These are phyloP conservation scores for Yoshiicerus persimilis DNA, from an alignment of 1,140 invertebrate genomes.

Conservation along the genomic window DNA sequence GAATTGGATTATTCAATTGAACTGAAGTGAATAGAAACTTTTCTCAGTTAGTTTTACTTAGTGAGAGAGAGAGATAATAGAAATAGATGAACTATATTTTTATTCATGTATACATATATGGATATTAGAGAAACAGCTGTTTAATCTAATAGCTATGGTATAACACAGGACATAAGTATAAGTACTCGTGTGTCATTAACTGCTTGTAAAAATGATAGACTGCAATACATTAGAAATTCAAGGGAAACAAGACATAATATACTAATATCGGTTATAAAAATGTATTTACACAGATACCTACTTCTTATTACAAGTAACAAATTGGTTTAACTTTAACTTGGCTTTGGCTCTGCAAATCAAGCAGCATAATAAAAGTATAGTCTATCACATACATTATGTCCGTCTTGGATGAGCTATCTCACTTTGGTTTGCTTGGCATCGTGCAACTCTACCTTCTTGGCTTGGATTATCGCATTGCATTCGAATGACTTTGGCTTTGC, in stretches of 20 bases:
- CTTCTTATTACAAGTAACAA: background rate
- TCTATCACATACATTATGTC: background rate
- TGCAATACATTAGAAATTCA: conserved; percentile 7
- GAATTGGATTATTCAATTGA: background rate
- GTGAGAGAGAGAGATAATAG: no score
- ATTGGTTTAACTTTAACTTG: background rate
- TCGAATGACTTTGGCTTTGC: background rate
- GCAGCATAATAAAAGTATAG: background rate
- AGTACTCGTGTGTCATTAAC: background rate
- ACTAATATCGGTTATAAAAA: background rate
- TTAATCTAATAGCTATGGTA: background rate
- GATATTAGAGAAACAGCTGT: background rate
- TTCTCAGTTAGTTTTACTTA: background rate
- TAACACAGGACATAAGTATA: background rate
- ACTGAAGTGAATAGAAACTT: background rate
- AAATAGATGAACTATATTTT: background rate
- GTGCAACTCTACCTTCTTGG: background rate
- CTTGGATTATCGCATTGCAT: background rate
- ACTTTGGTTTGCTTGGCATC: background rate
- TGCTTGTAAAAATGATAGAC: background rate
- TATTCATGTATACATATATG: background rate
- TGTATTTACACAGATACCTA: background rate
- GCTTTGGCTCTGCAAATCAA: background rate
- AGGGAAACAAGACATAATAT: background rate
- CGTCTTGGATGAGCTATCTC: background rate